These are phyloP conservation scores for Drosophila kurseongensis DNA, from an alignment of 1,140 invertebrate species.

Conservation along the genomic window DNA sequence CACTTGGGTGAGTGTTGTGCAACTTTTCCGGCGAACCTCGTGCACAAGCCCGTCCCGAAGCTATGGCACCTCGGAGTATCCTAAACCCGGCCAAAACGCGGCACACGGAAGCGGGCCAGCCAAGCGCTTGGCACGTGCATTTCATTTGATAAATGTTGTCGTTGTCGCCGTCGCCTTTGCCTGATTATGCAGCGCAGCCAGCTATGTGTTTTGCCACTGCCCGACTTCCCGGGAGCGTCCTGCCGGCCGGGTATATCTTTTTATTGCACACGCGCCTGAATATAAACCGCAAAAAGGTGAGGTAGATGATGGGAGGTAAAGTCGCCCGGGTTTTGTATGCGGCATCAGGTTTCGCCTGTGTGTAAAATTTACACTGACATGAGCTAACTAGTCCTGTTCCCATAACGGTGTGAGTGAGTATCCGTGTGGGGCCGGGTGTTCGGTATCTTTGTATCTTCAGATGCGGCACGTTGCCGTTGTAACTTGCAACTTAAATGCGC, in stretches of 20 bases:
- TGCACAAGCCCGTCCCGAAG: slow-evolving; percentile 3
- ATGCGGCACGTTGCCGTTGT: slow-evolving; percentile 68
- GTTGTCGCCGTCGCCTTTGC: slow-evolving; percentile 63
- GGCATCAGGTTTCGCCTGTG: slow-evolving; percentile 72
- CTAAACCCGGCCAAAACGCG: slow-evolving; percentile 44
- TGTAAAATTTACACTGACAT: slow-evolving; percentile 80
- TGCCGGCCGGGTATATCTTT: slow-evolving; percentile 62
- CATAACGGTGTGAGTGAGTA: slow-evolving; percentile 23
- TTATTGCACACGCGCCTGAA: slow-evolving; percentile 72
- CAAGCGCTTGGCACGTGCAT: slow-evolving; percentile 77
- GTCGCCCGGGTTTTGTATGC: slow-evolving; percentile 56
- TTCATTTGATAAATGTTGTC: slow-evolving; percentile 78
- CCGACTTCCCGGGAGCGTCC: slow-evolving; percentile 8
- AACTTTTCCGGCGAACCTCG: slow-evolving; percentile 10
- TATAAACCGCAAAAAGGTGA: slow-evolving; percentile 67
- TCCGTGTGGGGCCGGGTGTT: slow-evolving; percentile 12
- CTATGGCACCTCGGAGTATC: slow-evolving; percentile 21
- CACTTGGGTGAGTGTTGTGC: too few species aligned
- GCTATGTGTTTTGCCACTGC: slow-evolving; percentile 19
- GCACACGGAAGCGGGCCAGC: slow-evolving; percentile 62
- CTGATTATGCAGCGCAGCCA: slow-evolving; percentile 71
- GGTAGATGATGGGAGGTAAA: background rate
- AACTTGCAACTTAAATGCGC: slow-evolving; percentile 81
- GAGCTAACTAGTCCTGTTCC: slow-evolving; percentile 70
- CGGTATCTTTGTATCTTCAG: slow-evolving; percentile 33